These are phyloP conservation scores for Agrenia bidenticulata DNA, from an alignment of 2,888 invertebrate genomes.

Conservation along the genomic window DNA sequence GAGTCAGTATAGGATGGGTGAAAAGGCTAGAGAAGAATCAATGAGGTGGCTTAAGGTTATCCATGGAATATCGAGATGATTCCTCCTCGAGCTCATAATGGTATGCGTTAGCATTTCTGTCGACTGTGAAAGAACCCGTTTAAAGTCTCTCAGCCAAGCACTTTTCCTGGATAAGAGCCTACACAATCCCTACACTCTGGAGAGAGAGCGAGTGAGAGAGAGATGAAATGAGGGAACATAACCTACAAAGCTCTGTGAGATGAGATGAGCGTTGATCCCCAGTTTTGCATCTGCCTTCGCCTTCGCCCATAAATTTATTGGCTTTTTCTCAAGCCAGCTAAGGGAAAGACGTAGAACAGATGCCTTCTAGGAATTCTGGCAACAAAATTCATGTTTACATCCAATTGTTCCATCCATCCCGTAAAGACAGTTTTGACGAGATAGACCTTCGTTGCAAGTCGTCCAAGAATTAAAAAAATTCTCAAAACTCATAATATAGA, in stretches of 20 bases:
- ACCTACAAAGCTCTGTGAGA: background rate
- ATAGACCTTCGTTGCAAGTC: no score
- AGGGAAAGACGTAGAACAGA: conserved; percentile 7
- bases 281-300: conserved; percentile 1
- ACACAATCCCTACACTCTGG: background rate
- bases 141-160: background rate
- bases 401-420: background rate
- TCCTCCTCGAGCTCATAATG: background rate
- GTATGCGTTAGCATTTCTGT: background rate
- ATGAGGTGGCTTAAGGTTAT: conserved; percentile 13
- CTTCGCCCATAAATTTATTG: conserved; percentile 12
- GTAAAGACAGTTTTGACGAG: no score
- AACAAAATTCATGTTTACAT: conserved; percentile 5
- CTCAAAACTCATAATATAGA: no score
- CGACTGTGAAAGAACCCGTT: conserved; percentile 1
- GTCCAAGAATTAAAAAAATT: no score
- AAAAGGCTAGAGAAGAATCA: background rate
- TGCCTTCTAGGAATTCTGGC: background rate
- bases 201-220: no score
- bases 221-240: conserved; percentile 2
- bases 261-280: conserved; percentile 3
- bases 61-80: conserved; percentile 3
- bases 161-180: background rate
- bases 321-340: conserved; percentile 6
- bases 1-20: no score